Evolutionary conservation across 2,888 invertebrate genomes (phyloP), one percentile per base, ranked within the genome.

Genomic region (Asteroscopus sphinx): DNA sequence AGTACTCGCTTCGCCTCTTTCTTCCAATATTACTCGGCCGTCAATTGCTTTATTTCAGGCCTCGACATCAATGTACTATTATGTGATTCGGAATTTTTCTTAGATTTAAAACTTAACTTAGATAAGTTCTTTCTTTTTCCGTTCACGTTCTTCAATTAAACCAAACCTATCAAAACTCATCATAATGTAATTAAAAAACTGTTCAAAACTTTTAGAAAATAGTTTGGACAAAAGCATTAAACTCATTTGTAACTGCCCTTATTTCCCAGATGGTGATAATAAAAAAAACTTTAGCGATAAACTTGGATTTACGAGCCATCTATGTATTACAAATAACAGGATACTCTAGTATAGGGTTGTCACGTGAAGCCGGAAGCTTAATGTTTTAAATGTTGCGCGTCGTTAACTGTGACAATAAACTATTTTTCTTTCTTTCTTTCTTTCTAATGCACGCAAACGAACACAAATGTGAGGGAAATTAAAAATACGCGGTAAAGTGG

Each of bases 271-370:
- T 68, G 70, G 58, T 39, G 52, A 62, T 58, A 62, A 70, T 65
- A 69, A 70, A 58, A 70, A 68, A 68, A 76, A 76, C 52, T 77
- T 68, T 37, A 37, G 41, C 66, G 61, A 67, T 76, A 68, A 78
- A 73, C 51, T 66, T 46, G 42, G 57, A 76, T 78, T 76, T 76
- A 77, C 54, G 75, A 68, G 68, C 56, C 9, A 67, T 68, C 63
- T 75, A 69, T 55, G 45, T 60, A 47, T 57, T 55, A 60, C 56
- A 53, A 58, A 62, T 67, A 67, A 48, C 32, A 47, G 52, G 51
- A 26, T 12, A 26, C 28, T 40, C 16, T 21, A 42, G 9, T n/a
- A 8, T 41, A 67, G 68, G 68, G 66, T 25, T 67, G 44, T 12
- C 54, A 48, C 16, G 17, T 21, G 21, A n/a, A n/a, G n/a, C n/a